Conservation (phyloP, 2,113 vertebrate genomes). For the Chloroceryle aenea region DNA sequence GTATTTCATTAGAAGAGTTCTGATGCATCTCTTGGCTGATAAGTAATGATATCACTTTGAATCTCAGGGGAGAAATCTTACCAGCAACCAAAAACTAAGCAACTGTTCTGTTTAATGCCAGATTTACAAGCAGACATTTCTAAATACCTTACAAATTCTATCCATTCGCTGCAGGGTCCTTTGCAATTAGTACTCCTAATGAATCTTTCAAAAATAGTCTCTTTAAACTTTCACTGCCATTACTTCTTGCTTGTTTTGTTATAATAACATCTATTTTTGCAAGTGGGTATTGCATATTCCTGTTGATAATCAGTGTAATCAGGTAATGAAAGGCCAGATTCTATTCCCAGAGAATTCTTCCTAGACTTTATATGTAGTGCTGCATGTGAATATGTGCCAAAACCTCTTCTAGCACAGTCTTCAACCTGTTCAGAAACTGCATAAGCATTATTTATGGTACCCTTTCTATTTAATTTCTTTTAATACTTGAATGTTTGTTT, state of each 20-base stretch:
- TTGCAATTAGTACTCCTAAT: neutral
- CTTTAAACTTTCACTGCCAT: neutral
- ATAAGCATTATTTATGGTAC: neutral
- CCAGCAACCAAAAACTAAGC: neutral
- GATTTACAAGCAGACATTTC: neutral
- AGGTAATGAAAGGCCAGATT: neutral
- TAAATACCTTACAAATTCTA: neutral
- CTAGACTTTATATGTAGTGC: neutral
- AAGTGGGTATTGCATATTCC: neutral
- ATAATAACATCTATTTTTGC: fast-evolving
- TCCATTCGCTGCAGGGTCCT: neutral
- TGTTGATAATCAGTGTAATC: neutral
- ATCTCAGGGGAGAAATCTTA: neutral
- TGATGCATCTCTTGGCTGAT: neutral
- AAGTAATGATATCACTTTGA: neutral
- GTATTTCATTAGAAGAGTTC: neutral
- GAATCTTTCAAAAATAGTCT: neutral
- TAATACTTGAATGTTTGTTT: neutral
- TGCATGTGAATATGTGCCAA: neutral
- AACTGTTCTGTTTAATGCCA: neutral
- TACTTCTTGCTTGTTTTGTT: neutral
- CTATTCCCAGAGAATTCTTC: neutral
- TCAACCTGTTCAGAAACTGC: neutral
- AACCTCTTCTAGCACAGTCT: neutral
- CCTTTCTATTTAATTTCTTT: neutral